phyloP scores from a whole-genome alignment of 2,113 vertebrate genomes.

The Rhizomys pruinosus region DNA sequence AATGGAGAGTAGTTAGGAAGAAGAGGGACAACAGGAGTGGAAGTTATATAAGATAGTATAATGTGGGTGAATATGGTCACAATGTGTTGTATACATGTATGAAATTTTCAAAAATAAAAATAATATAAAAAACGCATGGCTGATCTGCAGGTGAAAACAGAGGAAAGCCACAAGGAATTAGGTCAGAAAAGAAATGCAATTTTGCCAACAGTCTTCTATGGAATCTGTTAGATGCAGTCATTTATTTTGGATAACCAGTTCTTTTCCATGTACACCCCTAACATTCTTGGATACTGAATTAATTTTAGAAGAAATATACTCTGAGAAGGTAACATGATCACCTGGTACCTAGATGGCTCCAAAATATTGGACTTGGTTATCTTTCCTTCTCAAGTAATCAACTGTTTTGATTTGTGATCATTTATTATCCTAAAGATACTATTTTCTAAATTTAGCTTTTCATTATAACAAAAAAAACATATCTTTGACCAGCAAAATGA shows the following conservation, averaged over 20 bases:
- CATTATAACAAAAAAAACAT: constrained; percentile 5
- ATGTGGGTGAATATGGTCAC: neutral
- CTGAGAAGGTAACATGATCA: neutral
- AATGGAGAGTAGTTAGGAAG: neutral
- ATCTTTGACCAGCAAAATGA: neutral
- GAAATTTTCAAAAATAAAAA: neutral
- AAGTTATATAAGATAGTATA: neutral
- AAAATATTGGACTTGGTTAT: neutral
- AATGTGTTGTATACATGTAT: neutral
- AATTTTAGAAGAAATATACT: neutral
- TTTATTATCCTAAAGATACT: neutral
- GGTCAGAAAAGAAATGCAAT: neutral
- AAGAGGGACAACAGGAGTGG: neutral
- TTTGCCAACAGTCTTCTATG: neutral
- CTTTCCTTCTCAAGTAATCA: neutral
- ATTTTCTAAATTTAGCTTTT: neutral
- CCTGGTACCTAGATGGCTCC: neutral
- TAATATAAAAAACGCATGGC: neutral
- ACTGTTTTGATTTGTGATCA: neutral
- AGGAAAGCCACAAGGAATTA: neutral
- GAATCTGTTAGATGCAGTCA: neutral
- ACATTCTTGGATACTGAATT: too few species aligned
- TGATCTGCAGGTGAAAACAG: constrained; percentile 8
- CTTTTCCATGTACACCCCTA: neutral
- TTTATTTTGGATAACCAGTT: neutral